These are phyloP conservation scores for Tenualosa ilisha DNA, from an alignment of 2,797 vertebrate species.

Conservation along the genomic window DNA sequence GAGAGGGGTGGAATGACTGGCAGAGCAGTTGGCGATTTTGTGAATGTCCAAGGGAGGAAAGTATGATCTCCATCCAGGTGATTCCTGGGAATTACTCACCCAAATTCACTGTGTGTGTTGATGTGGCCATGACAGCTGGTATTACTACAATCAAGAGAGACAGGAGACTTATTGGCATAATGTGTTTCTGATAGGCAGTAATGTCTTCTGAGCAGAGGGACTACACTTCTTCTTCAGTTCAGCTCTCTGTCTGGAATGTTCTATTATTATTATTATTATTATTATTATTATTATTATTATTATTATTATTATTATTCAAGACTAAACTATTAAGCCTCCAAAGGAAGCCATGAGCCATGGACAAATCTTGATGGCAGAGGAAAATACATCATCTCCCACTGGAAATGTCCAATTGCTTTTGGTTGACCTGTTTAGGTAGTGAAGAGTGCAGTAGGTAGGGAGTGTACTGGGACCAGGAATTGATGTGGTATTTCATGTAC, in stretches of 20 bases:
- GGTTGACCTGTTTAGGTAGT: slow-evolving; percentile 19
- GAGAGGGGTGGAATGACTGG: not conserved
- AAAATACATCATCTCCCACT: not conserved
- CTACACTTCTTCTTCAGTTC: not conserved
- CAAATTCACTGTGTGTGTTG: not conserved
- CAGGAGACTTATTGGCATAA: not conserved
- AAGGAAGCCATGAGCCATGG: not conserved
- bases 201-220: not conserved
- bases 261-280: too few species aligned
- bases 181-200: not conserved
- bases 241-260: not conserved
- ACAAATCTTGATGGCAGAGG: not conserved
- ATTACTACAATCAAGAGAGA: not conserved
- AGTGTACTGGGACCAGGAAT: not conserved
- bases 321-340: not conserved
- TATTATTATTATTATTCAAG: not conserved
- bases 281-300: too few species aligned
- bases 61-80: not conserved
- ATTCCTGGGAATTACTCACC: not conserved
- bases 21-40: not conserved
- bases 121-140: not conserved
- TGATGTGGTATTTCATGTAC: not conserved
- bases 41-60: not conserved
- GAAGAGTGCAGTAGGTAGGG: not conserved
- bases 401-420: slow-evolving; percentile 7